Conservation (phyloP, 1,140 invertebrate genomes). For the Diuraphis noxia region DNA sequence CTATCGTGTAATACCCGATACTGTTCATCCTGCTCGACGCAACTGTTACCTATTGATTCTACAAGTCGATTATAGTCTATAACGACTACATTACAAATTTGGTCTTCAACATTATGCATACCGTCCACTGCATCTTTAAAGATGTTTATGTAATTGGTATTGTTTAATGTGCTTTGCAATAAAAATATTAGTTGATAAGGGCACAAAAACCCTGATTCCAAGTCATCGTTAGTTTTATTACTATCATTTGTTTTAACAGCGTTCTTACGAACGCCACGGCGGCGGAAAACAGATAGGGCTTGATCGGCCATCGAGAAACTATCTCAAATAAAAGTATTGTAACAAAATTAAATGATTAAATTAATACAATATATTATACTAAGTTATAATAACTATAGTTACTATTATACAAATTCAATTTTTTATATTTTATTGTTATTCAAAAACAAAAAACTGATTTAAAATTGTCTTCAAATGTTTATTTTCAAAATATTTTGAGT, state of each 20-base stretch:
- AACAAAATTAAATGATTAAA: neutral
- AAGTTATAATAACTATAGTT: neutral
- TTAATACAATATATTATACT: neutral
- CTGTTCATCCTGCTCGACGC: neutral
- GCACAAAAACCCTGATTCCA: neutral
- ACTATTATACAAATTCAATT: neutral
- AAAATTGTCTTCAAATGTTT: too few species aligned
- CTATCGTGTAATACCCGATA: neutral
- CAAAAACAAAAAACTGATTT: too few species aligned
- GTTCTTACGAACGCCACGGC: neutral
- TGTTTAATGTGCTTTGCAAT: neutral
- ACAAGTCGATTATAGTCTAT: neutral
- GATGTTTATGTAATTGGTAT: neutral
- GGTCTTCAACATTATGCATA: neutral
- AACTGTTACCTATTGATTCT: neutral
- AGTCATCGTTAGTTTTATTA: neutral
- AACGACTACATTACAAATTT: neutral
- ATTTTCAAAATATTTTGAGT: too few species aligned
- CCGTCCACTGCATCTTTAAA: neutral
- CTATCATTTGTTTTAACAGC: neutral
- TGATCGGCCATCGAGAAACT: neutral
- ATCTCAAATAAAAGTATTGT: neutral
- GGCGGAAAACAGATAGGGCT: neutral
- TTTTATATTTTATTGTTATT: too few species aligned
- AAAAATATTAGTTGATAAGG: conserved; percentile 3